Conservation (phyloP, 1,140 invertebrate genomes). For the Zophobas atratus region DNA sequence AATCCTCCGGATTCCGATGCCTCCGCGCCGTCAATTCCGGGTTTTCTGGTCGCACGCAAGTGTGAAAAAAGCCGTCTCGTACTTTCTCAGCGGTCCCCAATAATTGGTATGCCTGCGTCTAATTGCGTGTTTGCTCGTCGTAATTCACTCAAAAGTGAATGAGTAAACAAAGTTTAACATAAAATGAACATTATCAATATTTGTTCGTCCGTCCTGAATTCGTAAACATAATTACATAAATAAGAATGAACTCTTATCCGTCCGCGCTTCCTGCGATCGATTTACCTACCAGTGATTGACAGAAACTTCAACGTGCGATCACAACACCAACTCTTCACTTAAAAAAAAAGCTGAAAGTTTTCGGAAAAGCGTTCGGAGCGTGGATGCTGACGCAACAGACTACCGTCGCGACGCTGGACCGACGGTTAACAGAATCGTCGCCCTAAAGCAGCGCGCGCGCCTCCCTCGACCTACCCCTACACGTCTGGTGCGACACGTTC, state of each 20-base stretch:
- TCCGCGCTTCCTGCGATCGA: not conserved
- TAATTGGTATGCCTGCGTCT: constrained; percentile 43
- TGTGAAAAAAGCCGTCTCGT: constrained; percentile 14
- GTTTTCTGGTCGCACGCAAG: not conserved
- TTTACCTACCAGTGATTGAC: constrained; percentile 22
- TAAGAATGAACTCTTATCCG: not conserved
- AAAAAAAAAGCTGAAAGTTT: constrained; percentile 21
- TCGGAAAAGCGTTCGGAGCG: not conserved
- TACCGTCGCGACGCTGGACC: constrained; percentile 54
- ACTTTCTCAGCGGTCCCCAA: not conserved
- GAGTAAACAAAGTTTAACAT: constrained; percentile 37
- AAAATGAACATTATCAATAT: constrained; percentile 22
- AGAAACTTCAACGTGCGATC: constrained; percentile 50
- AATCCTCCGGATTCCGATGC: no score
- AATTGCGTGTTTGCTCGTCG: constrained; percentile 41
- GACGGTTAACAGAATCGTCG: constrained; percentile 46
- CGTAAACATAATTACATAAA: constrained; percentile 26
- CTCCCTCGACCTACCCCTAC: constrained; percentile 58
- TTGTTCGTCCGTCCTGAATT: constrained; percentile 5
- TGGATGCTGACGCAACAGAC: constrained; percentile 29
- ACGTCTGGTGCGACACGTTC: constrained; percentile 27
- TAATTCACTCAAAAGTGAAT: constrained; percentile 38
- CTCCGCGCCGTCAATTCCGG: not conserved
- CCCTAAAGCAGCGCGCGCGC: constrained; percentile 44
- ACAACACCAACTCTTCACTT: constrained; percentile 28